Evolutionary conservation across 2,113 vertebrate genomes (phyloP), one percentile per base, ranked within the genome.

Genomic region (Clarias magur): DNA sequence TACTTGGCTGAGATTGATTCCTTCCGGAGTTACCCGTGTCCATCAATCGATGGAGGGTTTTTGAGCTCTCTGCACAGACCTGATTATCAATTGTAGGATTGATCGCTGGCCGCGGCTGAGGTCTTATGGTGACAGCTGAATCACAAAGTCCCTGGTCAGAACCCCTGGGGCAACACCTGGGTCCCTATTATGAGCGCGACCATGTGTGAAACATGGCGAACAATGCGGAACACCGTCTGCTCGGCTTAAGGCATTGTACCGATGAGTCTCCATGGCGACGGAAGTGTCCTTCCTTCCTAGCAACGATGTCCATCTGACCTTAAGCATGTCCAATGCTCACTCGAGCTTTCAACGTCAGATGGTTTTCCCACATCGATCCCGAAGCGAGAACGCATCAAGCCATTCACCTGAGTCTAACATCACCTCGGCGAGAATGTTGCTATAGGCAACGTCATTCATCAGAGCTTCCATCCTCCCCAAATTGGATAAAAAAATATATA

Each of bases 331-430:
- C 72, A 59, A 59, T 70, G 88, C 68, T 78, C 88, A 78, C 59
- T 65, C 7, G 4, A 78, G n/a, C 70, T 82, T 60, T 59, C 38
- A 57, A 63, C 8, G 16, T 59, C 34, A 63, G 23, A 53, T 67
- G 13, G 62, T 53, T 48, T 82, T 83, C 25, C 73, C 34, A 27
- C 34, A 85, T 89, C 27, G 82, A 87, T 75, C 75, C 59, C 3
- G 59, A 53, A 70, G 65, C 78, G 59, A 60, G 72, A 85, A 60
- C 60, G 42, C 60, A 83, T 70, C 72, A 60, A 85, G 83, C 85
- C 84, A 89, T 91, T 83, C 87, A 88, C 89, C 88, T 78, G 82
- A 73, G 81, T 87, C 86, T 27, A 85, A 90, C 85, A 87, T n/a
- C 73, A 76, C 38, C 80, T 73, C 83, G n/a, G 48, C 67, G 59